Conservation (phyloP, 2,797 vertebrate genomes). For the Myotis myotis region DNA sequence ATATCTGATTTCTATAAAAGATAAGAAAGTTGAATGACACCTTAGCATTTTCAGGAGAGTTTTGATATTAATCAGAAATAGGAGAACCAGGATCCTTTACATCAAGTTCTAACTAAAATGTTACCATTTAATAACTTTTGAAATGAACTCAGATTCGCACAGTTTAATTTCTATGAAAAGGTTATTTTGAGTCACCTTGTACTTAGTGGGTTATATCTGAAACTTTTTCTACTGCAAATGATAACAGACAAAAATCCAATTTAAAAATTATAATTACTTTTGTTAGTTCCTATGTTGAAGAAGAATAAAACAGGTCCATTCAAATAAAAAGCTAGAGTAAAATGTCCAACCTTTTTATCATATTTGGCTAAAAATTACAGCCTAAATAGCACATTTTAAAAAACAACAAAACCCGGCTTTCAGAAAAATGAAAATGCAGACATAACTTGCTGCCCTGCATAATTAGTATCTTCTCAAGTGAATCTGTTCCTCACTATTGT, state of each 20-base stretch:
- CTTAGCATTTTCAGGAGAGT: constrained; percentile 39
- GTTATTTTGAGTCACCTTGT: constrained; percentile 20
- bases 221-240: background rate
- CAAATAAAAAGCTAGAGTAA: constrained; percentile 30
- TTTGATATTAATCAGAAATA: background rate
- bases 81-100: background rate
- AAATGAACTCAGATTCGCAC: constrained; percentile 27
- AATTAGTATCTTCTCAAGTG: constrained; percentile 56
- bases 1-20: constrained; percentile 34
- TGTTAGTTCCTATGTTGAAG: background rate
- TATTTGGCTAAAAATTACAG: constrained; percentile 49
- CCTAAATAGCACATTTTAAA: constrained; percentile 9
- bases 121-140: constrained; percentile 16
- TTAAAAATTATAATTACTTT: constrained; percentile 45
- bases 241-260: constrained; percentile 24
- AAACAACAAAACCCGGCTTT: constrained; percentile 43
- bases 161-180: constrained; percentile 22
- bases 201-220: background rate
- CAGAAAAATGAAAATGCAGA: constrained; percentile 56
- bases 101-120: background rate
- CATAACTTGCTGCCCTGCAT: constrained; percentile 26
- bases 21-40: background rate
- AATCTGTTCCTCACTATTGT: constrained; percentile 50
- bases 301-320: constrained; percentile 16
- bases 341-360: constrained; percentile 26